Evolutionary conservation across 2,888 invertebrate genomes (phyloP), one percentile per base, ranked within the genome.

Genomic region (Zootermopsis nevadensis): DNA sequence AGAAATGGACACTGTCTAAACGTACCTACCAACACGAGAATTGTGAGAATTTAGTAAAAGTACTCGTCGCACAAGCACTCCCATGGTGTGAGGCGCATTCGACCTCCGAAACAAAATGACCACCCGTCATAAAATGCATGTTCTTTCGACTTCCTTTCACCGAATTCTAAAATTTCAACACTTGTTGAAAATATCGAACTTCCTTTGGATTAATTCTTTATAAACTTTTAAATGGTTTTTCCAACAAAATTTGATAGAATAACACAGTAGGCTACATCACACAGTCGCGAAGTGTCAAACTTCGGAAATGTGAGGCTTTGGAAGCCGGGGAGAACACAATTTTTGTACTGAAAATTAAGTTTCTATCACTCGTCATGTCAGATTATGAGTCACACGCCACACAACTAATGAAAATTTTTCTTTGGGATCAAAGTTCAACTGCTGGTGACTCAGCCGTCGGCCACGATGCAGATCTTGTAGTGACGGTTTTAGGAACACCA

Each of bases 341-440:
- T 19, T 19, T 60, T 27, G 10, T 27, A 60, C 2, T 10, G 60
- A 12, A 27, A 27, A 60, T 27, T 10, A 27, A 27, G 8, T 27
- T 60, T 4, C 60, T 33, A 30, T 35, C 76, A 19, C 19, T 42
- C 76, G 76, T 30, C 76, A 76, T 76, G 38, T 38, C 76, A 38
- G 76, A 35, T 27, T 27, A 27, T 27, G 27, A 60, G 7, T 60
- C 60, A 60, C n/a, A 60, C 60, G 60, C 27, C 60, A 19, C 55
- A 24, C 53, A 55, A 19, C 53, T 10, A 19, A 55, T 55, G 19
- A 55, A 55, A 55, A 55, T 55, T 55, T 19, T 15, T 55, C 2
- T 10, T 27, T 24, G 15, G 42, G 19, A 42, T 48, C 76, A 48
- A 48, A 76, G 42, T 76, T 76, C 76, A 76, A 12, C n/a, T 42